Conservation (phyloP, 1,140 invertebrate species). For the Formica selysi region DNA sequence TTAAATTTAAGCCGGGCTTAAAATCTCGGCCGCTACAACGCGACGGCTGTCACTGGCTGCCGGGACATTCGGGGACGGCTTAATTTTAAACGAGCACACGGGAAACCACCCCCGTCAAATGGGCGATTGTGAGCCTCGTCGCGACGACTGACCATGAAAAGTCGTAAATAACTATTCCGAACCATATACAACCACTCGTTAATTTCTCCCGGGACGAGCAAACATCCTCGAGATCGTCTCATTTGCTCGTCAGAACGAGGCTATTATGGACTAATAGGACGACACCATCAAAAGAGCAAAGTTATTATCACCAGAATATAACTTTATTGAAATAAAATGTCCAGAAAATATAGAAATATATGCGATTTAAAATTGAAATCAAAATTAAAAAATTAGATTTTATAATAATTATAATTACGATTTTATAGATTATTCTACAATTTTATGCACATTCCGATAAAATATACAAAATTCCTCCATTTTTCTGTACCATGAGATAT, state of each 20-base stretch:
- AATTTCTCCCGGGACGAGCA: constrained; percentile 32
- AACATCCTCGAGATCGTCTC: constrained; percentile 32
- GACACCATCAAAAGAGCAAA: constrained; percentile 6
- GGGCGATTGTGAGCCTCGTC: neutral
- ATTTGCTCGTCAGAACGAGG: neutral
- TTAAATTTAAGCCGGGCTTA: constrained; percentile 66
- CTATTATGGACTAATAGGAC: constrained; percentile 6
- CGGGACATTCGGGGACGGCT: constrained; percentile 48
- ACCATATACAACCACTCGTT: constrained; percentile 9
- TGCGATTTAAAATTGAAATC: neutral
- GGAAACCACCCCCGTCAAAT: constrained; percentile 20
- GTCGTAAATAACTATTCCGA: constrained; percentile 64
- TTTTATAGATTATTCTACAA: neutral
- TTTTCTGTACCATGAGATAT: neutral
- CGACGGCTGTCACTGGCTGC: constrained; percentile 48
- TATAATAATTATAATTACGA: neutral
- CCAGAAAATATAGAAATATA: neutral
- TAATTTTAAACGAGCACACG: constrained; percentile 58
- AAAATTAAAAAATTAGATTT: no score
- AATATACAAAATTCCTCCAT: neutral
- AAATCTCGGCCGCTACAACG: constrained; percentile 51
- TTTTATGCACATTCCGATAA: no score
- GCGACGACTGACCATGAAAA: constrained; percentile 45
- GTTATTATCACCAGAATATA: neutral
- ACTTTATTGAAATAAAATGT: neutral